Percentiles rank a stretch among this genome's conserved stretches.
phyloP scores from a whole-genome alignment of 2,797 vertebrate species.

The Tamandua tetradactyla region DNA sequence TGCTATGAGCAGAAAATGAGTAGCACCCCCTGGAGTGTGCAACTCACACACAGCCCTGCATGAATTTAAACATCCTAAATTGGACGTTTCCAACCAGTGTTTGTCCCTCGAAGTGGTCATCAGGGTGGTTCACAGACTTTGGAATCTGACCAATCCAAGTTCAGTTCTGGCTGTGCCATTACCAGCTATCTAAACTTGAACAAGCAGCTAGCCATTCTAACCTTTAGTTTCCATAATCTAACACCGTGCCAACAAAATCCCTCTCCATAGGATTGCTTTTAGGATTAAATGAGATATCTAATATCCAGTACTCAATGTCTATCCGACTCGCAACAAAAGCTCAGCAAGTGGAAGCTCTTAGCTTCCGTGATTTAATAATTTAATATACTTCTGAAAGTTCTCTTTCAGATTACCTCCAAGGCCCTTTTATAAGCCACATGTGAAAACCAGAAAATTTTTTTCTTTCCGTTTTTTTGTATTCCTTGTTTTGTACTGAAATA shows the following conservation, averaged over 20 bases:
- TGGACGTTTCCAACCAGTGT: background rate
- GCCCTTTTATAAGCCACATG: slow-evolving; percentile 11
- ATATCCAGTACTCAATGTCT: slow-evolving; percentile 6
- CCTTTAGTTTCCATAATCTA: background rate
- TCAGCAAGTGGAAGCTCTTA: slow-evolving; percentile 4
- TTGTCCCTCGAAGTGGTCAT: background rate
- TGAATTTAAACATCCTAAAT: background rate
- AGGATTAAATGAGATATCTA: slow-evolving; percentile 38
- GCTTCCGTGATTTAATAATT: background rate
- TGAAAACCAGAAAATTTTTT: background rate
- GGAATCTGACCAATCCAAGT: background rate
- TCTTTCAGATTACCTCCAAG: slow-evolving; percentile 35
- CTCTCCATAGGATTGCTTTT: slow-evolving; percentile 4
- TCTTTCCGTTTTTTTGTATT: background rate
- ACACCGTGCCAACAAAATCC: slow-evolving; percentile 15
- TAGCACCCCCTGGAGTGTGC: background rate
- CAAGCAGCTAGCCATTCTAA: background rate
- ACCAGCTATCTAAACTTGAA: background rate
- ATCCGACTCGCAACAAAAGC: background rate
- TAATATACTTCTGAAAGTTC: slow-evolving; percentile 19
- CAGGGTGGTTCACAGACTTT: background rate
- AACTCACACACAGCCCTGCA: background rate
- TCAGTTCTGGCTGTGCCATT: background rate
- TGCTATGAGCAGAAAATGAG: background rate
- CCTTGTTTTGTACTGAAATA: background rate